phyloP scores from a whole-genome alignment of 2,888 invertebrate genomes.

The Drosophila gaucha region DNA sequence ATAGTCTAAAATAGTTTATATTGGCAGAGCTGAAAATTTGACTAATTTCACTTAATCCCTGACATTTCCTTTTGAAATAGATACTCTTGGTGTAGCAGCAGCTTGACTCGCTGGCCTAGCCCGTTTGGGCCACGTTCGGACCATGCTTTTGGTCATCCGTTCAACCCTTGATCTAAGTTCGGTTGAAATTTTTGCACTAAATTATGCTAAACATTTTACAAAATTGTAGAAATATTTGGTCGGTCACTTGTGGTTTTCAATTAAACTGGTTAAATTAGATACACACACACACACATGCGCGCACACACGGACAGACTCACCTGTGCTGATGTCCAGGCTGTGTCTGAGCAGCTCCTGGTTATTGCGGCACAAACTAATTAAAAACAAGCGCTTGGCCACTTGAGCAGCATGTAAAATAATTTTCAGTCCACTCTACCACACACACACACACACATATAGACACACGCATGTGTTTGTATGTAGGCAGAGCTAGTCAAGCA shows the following conservation, averaged over 20 bases:
- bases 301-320: constrained; percentile 1
- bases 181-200: constrained; percentile 24
- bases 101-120: background rate
- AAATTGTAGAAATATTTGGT: constrained; percentile 59
- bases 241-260: constrained; percentile 64
- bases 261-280: constrained; percentile 60
- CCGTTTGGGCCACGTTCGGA: background rate
- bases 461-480: constrained; percentile 4
- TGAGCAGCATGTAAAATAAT: constrained; percentile 69
- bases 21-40: background rate
- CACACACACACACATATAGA: background rate
- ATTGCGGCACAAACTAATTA: constrained; percentile 72
- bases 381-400: constrained; percentile 69
- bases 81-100: constrained; percentile 1
- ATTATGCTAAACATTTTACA: constrained; percentile 54
- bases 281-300: constrained; percentile 19
- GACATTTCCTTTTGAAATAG: constrained; percentile 7
- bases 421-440: constrained; percentile 34
- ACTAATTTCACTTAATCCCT: constrained; percentile 1
- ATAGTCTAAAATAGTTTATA: too few species aligned
- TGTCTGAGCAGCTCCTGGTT: constrained; percentile 37
- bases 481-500: constrained; percentile 44
- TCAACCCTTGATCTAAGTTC: constrained; percentile 11
- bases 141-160: background rate
- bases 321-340: constrained; percentile 12